Conservation (phyloP, 2,113 vertebrate species). For the Formicarius rufipectus region DNA sequence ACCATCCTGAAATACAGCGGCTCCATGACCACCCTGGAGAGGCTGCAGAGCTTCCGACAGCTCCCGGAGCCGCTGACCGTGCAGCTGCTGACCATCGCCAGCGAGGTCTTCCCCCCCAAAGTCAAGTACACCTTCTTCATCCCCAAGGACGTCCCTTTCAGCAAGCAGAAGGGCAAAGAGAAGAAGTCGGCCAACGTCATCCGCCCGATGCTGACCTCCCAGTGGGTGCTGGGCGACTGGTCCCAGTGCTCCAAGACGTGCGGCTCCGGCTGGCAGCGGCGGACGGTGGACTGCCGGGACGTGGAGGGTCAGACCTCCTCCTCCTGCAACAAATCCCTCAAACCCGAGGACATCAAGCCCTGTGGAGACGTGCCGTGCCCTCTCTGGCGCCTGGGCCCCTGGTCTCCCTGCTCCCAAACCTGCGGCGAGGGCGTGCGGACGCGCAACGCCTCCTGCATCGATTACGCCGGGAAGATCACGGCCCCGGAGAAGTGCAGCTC, state of each 20-base stretch:
- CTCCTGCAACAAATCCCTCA: slow-evolving; percentile 82
- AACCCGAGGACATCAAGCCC: slow-evolving; percentile 84
- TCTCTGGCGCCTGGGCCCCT: slow-evolving; percentile 82
- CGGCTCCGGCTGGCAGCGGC: slow-evolving; percentile 88
- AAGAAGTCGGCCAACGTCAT: slow-evolving; percentile 80
- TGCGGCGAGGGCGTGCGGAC: slow-evolving; percentile 78
- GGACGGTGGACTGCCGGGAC: slow-evolving; percentile 86
- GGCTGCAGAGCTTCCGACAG: slow-evolving; percentile 90
- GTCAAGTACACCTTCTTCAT: slow-evolving; percentile 95
- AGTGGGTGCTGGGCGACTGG: slow-evolving; percentile 93
- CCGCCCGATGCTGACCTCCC: slow-evolving; percentile 75
- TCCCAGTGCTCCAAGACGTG: slow-evolving; percentile 91
- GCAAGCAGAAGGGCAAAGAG: slow-evolving; percentile 76
- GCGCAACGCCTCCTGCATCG: slow-evolving; percentile 78
- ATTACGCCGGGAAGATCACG: slow-evolving; percentile 76
- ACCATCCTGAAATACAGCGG: slow-evolving; percentile 94
- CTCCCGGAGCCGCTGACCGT: slow-evolving; percentile 86
- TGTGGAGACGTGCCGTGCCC: slow-evolving; percentile 87
- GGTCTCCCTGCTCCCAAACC: slow-evolving; percentile 85
- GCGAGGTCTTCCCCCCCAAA: slow-evolving; percentile 79
- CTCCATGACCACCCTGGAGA: slow-evolving; percentile 89
- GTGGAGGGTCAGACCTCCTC: slow-evolving; percentile 76
- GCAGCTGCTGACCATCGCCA: slow-evolving; percentile 85
- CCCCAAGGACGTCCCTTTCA: slow-evolving; percentile 83
- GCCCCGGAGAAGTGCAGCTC: slow-evolving; percentile 76